These are phyloP conservation scores for Coecobrya sp. DNA, from an alignment of 2,888 invertebrate species.

Conservation along the genomic window DNA sequence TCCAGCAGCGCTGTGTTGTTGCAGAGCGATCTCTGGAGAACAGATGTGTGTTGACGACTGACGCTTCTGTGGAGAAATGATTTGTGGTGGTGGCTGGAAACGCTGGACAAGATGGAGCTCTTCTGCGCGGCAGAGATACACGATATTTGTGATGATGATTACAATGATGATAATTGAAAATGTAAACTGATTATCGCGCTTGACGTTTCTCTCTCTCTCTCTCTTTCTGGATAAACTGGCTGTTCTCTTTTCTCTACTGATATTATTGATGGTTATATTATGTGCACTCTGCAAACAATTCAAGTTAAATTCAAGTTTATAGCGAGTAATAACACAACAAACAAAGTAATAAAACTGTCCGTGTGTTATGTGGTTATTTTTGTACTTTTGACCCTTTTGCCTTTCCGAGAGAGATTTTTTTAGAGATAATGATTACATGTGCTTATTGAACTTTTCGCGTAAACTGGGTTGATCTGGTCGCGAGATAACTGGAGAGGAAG, in stretches of 20 bases:
- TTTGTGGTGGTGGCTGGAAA: conserved; percentile 2
- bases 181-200: conserved; percentile 33
- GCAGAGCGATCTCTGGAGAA: conserved; percentile 4
- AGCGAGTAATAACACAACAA: conserved; percentile 23
- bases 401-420: conserved; percentile 3
- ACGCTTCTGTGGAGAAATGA: not conserved
- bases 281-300: conserved; percentile 20
- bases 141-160: not conserved
- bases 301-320: not conserved
- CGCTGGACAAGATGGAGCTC: conserved; percentile 11
- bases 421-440: not conserved
- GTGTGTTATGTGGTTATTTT: conserved; percentile 29
- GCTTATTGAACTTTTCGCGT: not conserved
- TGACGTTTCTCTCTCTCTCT: no score
- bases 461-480: conserved; percentile 30
- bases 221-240: not conserved
- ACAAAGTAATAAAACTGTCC: conserved; percentile 40
- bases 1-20: not conserved
- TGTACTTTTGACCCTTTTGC: conserved; percentile 55
- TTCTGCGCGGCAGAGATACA: not conserved
- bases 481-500: not conserved
- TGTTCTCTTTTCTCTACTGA: not conserved
- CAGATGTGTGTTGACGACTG: conserved; percentile 22
- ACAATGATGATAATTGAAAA: conserved; percentile 39
- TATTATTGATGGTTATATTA: not conserved